Evolutionary conservation across 2,888 invertebrate species (phyloP).

Genomic region (Pomacea canaliculata): DNA sequence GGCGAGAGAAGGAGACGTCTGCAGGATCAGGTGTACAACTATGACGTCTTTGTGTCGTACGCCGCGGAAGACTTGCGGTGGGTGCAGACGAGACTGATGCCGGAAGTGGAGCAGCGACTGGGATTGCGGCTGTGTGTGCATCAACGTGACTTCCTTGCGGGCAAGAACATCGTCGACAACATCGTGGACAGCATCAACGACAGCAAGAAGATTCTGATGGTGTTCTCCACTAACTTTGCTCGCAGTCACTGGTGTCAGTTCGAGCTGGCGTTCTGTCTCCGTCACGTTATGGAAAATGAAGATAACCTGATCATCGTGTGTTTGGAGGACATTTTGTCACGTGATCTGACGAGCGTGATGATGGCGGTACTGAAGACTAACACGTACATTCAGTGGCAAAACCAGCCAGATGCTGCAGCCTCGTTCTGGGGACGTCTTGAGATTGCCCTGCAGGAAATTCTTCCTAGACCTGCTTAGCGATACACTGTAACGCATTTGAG

Average conservation of each 20-base stretch:
- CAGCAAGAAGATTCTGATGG: conserved; percentile 76
- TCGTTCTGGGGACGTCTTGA: conserved; percentile 11
- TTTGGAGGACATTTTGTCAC: conserved; percentile 77
- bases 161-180: conserved; percentile 79
- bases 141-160: conserved; percentile 81
- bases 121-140: conserved; percentile 75
- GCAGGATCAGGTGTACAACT: background rate
- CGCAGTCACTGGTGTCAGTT: conserved; percentile 46
- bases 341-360: conserved; percentile 76
- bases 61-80: background rate
- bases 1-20: background rate
- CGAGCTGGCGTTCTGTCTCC: conserved; percentile 33
- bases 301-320: conserved; percentile 75
- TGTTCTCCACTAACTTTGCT: conserved; percentile 74
- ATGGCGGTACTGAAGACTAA: conserved; percentile 79
- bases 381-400: conserved; percentile 70
- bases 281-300: conserved; percentile 19
- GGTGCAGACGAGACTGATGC: background rate
- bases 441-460: background rate
- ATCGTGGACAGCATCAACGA: conserved; percentile 80
- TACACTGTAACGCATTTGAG: background rate
- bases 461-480: background rate
- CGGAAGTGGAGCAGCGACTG: background rate
- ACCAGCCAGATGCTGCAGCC: background rate
- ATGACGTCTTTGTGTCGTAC: conserved; percentile 5